Base-by-base conservation (phyloP, 1,140 invertebrate species). In the Drosophila subpulchrella region DNA sequence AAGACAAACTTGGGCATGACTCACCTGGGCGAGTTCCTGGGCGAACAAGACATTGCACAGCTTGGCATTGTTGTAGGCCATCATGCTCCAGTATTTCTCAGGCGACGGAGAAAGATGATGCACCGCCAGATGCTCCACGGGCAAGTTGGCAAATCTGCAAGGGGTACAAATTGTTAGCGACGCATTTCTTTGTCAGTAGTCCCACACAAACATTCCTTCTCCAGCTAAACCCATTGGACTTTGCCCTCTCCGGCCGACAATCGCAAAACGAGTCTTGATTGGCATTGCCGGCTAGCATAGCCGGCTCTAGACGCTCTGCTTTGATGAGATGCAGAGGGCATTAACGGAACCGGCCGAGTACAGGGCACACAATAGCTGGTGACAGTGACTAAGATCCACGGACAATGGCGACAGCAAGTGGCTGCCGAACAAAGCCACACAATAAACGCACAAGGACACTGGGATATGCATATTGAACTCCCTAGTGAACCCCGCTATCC, bases 1-100 rank as follows among this genome's bases (percentile, higher is more conserved):
- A 0, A 24, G 30, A 8, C 4, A 15, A 38, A 47, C 12, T 38
- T 17, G 3, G 11, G 1, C 2, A 36, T 65, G 50, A 65, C 70
- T 78, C 66, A 92, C 91, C 61, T 89, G 71, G 62, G 97, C 94
- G 12, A 98, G 91, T 91, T 97, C 96, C 81, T 95, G 94, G 5
- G 96, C 95, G 83, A 97, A 97, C 12, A 98, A 93, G 38, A 98
- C 93, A 93, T 98, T 98, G 86, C 96, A 98, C 17, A 99, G 93
- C 93, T 99, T 99, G 0, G 96, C 96, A 92, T 97, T 95, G 88
- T 98, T 98, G 88, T 98, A 99, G 2, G 97, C 96, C 91, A 95
- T 95, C 94, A 98, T 96, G 47, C 95, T 94, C 93, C 95, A 95
- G 92, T 96, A 98, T 55, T 95, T 94, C 41, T 94, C 93, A 17